These are phyloP conservation scores for Gopherus flavomarginatus DNA, from an alignment of 2,113 vertebrate species.

Conservation along the genomic window DNA sequence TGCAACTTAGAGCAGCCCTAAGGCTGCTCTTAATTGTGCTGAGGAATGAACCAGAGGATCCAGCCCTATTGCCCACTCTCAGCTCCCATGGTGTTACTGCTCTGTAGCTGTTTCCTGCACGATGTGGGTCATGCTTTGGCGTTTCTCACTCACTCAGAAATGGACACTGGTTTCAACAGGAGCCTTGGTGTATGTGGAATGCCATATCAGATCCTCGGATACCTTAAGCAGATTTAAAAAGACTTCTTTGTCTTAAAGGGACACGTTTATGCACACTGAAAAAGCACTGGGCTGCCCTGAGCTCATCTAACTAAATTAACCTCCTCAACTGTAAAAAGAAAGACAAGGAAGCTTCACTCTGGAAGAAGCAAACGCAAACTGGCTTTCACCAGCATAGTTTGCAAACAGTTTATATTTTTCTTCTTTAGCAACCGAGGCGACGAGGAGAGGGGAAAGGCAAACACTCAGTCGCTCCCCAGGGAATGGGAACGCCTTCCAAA, in stretches of 20 bases:
- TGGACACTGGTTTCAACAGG: background rate
- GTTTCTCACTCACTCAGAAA: background rate
- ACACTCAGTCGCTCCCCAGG: background rate
- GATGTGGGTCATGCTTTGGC: background rate
- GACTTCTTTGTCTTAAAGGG: background rate
- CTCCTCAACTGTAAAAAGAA: background rate
- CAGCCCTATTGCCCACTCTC: background rate
- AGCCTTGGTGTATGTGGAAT: background rate
- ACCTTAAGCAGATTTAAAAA: background rate
- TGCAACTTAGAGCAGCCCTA: background rate
- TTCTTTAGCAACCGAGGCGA: background rate
- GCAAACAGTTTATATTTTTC: conserved; percentile 20
- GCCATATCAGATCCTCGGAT: background rate
- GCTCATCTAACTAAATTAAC: background rate
- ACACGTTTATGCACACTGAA: background rate
- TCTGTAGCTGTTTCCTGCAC: background rate
- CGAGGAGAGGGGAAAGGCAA: background rate
- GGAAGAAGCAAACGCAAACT: background rate
- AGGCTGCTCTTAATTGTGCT: background rate
- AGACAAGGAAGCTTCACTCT: background rate
- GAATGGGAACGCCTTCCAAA: background rate
- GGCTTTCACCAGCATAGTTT: background rate
- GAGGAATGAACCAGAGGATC: background rate
- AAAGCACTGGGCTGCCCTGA: background rate
- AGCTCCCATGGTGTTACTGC: background rate